phyloP scores from a whole-genome alignment of 1,140 invertebrate genomes.

The Panagrolaimus sp. region DNA sequence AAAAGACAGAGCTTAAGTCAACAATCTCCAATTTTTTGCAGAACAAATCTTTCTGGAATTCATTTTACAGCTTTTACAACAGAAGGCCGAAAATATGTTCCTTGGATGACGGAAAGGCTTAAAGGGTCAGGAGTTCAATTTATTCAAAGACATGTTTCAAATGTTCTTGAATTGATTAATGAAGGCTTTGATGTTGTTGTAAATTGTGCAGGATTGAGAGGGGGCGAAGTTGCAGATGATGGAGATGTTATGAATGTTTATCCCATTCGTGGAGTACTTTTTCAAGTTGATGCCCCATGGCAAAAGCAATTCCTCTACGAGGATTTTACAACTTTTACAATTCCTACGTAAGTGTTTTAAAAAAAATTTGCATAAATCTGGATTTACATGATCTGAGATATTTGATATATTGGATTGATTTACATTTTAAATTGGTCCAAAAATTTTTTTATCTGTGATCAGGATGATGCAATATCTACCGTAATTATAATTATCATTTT shows the following conservation, averaged over 20 bases:
- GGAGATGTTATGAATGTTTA: constrained; percentile 41
- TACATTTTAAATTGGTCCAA: too few relatives aligned
- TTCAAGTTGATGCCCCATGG: constrained; percentile 30
- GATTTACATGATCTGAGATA: too few relatives aligned
- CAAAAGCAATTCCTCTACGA: constrained; percentile 53
- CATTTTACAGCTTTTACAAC: constrained; percentile 54
- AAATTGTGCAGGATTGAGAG: not conserved
- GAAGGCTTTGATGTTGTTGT: constrained; percentile 41
- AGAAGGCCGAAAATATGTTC: constrained; percentile 53
- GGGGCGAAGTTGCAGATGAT: constrained; percentile 37
- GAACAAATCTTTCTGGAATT: constrained; percentile 32
- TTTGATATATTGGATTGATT: too few relatives aligned
- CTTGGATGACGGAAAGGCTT: constrained; percentile 43
- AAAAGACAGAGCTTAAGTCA: too few relatives aligned
- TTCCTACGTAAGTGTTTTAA: constrained; percentile 39
- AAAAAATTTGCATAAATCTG: too few relatives aligned
- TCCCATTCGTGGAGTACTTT: constrained; percentile 48
- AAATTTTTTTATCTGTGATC: too few relatives aligned
- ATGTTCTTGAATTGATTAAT: constrained; percentile 22
- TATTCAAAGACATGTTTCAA: constrained; percentile 24
- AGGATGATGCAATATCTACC: too few relatives aligned
- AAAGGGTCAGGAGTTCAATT: constrained; percentile 32
- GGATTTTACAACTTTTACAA: constrained; percentile 53
- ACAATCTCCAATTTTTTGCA: constrained; percentile 23
- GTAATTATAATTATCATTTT: too few relatives aligned